phyloP scores from a whole-genome alignment of 2,888 invertebrate species.

The Nephrocerus scutellatus region DNA sequence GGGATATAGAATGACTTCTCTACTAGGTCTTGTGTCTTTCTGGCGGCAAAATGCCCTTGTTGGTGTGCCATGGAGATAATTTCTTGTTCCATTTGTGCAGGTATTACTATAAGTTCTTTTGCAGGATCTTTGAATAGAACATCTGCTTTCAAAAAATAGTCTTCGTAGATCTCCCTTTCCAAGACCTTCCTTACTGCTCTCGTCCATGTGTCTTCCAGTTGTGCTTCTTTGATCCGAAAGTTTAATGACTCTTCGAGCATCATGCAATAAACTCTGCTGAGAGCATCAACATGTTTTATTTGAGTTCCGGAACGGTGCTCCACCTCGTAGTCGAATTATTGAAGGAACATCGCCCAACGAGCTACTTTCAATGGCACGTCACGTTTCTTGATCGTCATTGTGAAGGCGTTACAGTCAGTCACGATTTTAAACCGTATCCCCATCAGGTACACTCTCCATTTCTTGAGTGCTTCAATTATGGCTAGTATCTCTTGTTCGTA shows the following conservation, averaged over 20 bases:
- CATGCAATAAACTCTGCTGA: conserved; percentile 4
- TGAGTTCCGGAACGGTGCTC: conserved; percentile 12
- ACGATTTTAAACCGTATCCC: conserved; percentile 30
- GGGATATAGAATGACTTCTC: conserved; percentile 28
- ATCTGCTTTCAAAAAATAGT: conserved; percentile 3
- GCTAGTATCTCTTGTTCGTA: conserved; percentile 26
- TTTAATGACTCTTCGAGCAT: conserved; percentile 1
- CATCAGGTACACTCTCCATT: conserved; percentile 27
- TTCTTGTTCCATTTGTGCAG: conserved; percentile 30
- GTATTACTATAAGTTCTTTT: conserved; percentile 28
- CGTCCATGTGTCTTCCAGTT: conserved; percentile 1
- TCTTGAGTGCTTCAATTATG: no score
- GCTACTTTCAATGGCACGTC: conserved; percentile 14
- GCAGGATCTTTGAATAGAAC: conserved; percentile 10
- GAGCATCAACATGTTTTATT: conserved; percentile 7
- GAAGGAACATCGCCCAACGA: conserved; percentile 10
- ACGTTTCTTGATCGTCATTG: conserved; percentile 30
- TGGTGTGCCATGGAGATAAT: no score
- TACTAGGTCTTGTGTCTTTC: conserved; percentile 25
- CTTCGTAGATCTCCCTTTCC: conserved; percentile 1
- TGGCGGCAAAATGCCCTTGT: conserved; percentile 33
- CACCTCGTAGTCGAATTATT: conserved; percentile 7
- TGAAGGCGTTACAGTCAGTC: conserved; percentile 32
- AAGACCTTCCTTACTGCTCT: conserved; percentile 1
- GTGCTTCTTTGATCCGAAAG: conserved; percentile 4